These are phyloP conservation scores for Clarias fuscus DNA, from an alignment of 2,797 vertebrate genomes.

Conservation along the genomic window DNA sequence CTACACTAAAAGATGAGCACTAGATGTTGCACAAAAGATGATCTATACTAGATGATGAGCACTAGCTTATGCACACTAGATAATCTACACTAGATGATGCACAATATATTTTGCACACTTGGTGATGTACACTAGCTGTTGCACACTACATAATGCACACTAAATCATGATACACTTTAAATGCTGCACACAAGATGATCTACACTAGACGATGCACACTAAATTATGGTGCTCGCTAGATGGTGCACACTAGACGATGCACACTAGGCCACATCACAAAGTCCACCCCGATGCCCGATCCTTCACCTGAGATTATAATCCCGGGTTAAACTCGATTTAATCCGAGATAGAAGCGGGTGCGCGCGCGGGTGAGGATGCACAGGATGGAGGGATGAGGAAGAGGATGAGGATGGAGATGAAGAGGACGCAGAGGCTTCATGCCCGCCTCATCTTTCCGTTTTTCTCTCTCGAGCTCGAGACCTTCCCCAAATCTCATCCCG, in stretches of 20 bases:
- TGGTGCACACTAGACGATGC: no score
- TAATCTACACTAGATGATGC: no score
- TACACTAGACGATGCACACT: no score
- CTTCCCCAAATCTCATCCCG: not conserved
- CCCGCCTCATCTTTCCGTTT: not conserved
- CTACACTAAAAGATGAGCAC: not conserved
- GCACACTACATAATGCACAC: no score
- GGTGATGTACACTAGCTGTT: no score
- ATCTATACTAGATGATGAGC: not conserved
- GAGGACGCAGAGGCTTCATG: slow-evolving; percentile 15
- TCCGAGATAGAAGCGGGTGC: not conserved
- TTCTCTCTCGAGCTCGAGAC: not conserved
- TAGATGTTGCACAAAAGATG: not conserved
- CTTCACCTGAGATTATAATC: not conserved
- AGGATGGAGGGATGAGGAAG: not conserved
- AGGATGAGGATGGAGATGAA: slow-evolving; percentile 1
- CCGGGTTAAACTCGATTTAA: not conserved
- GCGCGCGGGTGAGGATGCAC: not conserved
- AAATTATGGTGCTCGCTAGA: no score
- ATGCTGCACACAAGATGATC: no score
- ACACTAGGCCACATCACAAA: not conserved
- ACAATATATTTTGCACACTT: not conserved
- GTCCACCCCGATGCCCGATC: not conserved
- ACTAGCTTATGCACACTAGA: not conserved
- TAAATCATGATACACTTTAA: no score